Conservation (phyloP, 1,140 invertebrate species). For the Calephelis virginiensis region DNA sequence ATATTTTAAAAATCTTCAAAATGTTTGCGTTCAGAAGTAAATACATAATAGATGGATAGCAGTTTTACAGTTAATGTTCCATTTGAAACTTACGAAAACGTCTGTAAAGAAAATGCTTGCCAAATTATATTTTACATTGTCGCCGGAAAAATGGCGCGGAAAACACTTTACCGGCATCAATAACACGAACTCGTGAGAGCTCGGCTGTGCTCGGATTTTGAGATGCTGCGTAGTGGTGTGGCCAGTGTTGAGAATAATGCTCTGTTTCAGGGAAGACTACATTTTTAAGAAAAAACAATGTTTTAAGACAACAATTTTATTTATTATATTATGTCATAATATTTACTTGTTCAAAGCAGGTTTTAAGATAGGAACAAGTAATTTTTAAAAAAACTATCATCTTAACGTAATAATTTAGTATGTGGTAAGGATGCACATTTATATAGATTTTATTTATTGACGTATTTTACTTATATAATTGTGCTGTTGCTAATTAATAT, state of each 20-base stretch:
- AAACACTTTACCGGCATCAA: conserved; percentile 66
- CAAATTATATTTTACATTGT: conserved; percentile 39
- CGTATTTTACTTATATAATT: too few relatives aligned
- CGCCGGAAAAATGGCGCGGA: conserved; percentile 65
- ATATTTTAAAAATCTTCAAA: too few relatives aligned
- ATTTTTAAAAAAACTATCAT: too few relatives aligned
- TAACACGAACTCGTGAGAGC: conserved; percentile 46
- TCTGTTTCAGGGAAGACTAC: neutral
- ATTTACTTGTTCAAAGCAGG: too few relatives aligned
- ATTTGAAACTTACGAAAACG: conserved; percentile 1
- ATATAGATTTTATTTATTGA: too few relatives aligned
- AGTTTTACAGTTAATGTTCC: neutral
- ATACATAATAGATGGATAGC: too few relatives aligned
- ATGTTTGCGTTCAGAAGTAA: too few relatives aligned
- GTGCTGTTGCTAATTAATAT: too few relatives aligned
- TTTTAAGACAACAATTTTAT: neutral
- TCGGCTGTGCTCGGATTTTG: conserved; percentile 47
- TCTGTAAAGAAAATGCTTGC: conserved; percentile 29
- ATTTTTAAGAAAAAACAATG: neutral
- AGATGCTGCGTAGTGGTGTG: conserved; percentile 54
- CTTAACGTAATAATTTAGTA: too few relatives aligned
- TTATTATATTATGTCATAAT: too few relatives aligned
- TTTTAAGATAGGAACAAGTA: too few relatives aligned
- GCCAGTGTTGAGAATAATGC: conserved; percentile 24
- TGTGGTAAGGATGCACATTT: too few relatives aligned